phyloP scores from a whole-genome alignment of 2,113 vertebrate species.

The Melanostigma gelatinosum region DNA sequence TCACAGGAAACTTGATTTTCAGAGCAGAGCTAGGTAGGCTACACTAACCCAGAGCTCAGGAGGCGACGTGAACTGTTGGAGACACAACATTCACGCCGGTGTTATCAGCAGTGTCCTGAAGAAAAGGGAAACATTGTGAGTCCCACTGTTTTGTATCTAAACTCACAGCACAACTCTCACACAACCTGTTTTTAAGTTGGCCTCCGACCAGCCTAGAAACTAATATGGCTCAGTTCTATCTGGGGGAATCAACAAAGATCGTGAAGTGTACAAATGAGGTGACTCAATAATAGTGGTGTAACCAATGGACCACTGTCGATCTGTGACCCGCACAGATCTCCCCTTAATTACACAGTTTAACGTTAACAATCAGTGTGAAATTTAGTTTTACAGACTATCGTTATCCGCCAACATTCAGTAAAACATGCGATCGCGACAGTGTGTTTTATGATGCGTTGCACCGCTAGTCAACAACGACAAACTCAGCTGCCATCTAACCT shows the following conservation, averaged over 20 bases:
- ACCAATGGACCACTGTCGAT: no score
- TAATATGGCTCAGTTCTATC: neutral
- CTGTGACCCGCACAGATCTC: no score
- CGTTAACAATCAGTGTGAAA: neutral
- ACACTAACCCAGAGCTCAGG: slow-evolving; percentile 8
- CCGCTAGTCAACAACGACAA: slow-evolving; percentile 3
- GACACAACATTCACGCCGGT: slow-evolving; percentile 11
- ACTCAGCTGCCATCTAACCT: slow-evolving; percentile 1
- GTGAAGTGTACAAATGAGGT: neutral
- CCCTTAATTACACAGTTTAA: neutral
- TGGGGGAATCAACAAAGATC: neutral
- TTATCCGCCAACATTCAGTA: no score
- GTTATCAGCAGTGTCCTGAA: slow-evolving; percentile 28
- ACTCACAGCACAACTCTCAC: neutral
- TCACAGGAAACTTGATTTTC: slow-evolving; percentile 19
- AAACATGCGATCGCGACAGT: no score
- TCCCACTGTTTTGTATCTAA: neutral
- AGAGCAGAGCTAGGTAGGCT: neutral
- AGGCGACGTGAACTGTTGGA: neutral
- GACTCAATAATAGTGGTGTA: neutral
- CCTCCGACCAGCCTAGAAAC: neutral
- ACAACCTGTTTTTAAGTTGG: slow-evolving; percentile 13
- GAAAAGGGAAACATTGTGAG: slow-evolving; percentile 6
- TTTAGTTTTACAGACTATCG: neutral
- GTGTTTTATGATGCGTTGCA: neutral